Percentiles rank a stretch among this genome's conserved stretches.
phyloP scores from a whole-genome alignment of 2,888 invertebrate species.

The Pandemis heparana region DNA sequence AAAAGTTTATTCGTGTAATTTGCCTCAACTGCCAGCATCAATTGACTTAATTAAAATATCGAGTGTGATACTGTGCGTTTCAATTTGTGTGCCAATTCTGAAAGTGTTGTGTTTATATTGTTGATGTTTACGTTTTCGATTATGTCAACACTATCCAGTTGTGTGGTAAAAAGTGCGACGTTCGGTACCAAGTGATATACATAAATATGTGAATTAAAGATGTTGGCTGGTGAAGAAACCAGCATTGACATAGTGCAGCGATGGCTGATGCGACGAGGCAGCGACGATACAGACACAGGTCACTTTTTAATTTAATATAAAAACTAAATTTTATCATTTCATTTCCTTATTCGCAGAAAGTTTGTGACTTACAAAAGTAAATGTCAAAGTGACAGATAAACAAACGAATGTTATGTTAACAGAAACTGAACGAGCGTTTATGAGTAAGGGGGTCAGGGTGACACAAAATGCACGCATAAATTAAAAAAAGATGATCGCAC shows the following conservation, averaged over 20 bases:
- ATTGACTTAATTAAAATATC: conserved; percentile 10
- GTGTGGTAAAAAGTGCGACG: conserved; percentile 45
- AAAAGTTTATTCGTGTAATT: conserved; percentile 44
- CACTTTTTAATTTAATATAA: conserved; percentile 22
- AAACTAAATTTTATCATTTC: no score
- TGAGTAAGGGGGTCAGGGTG: no score
- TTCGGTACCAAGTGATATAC: conserved; percentile 51
- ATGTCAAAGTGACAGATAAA: no score
- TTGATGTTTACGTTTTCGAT: conserved; percentile 27
- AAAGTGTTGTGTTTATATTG: conserved; percentile 33
- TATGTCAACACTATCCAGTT: conserved; percentile 43
- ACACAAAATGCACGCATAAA: no score
- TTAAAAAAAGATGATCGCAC: no score
- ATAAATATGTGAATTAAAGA: conserved; percentile 71
- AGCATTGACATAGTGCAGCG: conserved; percentile 80
- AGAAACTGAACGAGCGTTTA: no score
- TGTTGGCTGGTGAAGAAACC: conserved; percentile 81
- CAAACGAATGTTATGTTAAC: no score
- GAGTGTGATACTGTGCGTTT: conserved; percentile 20
- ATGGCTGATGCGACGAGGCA: conserved; percentile 74
- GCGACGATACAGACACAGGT: conserved; percentile 76
- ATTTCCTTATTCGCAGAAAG: no score
- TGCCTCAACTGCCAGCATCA: conserved; percentile 6
- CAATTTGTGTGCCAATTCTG: conserved; percentile 26
- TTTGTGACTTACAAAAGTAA: no score